A percentile compares a stretch with the other conserved stretches of the same genome.
Conservation (phyloP, 2,797 vertebrate species). For the Numenius phaeopus region DNA sequence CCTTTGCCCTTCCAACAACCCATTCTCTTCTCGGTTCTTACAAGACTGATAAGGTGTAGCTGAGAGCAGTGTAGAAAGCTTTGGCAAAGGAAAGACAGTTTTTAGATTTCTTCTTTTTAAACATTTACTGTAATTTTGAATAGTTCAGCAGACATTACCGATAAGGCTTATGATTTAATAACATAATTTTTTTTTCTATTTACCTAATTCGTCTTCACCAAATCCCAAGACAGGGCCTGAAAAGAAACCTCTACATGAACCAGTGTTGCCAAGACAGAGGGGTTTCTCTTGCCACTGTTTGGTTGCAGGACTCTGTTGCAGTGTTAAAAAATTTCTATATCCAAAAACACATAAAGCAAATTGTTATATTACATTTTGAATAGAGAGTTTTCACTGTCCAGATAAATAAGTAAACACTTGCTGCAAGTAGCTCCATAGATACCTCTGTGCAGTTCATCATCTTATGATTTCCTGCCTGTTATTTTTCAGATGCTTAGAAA, state of each 20-base stretch:
- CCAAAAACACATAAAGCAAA: constrained; percentile 58
- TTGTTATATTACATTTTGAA: constrained; percentile 10
- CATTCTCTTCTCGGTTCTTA: background rate
- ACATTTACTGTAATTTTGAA: background rate
- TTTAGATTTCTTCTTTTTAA: background rate
- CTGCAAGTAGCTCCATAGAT: background rate
- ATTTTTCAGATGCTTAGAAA: background rate
- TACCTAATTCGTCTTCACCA: constrained; percentile 97
- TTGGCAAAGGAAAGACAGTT: background rate
- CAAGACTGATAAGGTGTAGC: background rate
- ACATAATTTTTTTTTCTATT: background rate
- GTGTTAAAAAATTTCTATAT: constrained; percentile 94
- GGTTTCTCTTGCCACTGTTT: constrained; percentile 95
- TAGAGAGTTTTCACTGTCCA: background rate
- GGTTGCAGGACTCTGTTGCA: constrained; percentile 88
- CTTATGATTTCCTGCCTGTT: background rate
- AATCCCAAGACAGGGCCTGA: constrained; percentile 94
- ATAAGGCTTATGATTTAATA: background rate
- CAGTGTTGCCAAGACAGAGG: constrained; percentile 90
- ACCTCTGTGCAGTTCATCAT: background rate
- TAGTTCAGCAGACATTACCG: background rate
- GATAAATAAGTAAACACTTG: background rate
- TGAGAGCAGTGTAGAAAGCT: background rate
- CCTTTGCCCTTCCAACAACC: background rate
- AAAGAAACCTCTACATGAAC: constrained; percentile 89